phyloP scores from a whole-genome alignment of 2,113 vertebrate species.

The Toxotes chatareus region DNA sequence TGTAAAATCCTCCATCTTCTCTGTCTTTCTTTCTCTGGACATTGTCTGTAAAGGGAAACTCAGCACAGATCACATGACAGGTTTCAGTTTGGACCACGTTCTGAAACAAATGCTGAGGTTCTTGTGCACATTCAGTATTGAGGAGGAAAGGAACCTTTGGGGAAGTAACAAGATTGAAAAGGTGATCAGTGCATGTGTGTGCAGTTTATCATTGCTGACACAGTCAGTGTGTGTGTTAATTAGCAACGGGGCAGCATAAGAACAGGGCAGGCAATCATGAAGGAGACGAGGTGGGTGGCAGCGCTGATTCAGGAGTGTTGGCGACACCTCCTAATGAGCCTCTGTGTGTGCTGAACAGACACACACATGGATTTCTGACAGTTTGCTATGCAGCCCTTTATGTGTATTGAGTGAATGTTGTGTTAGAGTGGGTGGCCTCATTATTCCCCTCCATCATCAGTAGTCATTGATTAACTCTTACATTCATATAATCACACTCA shows the following conservation, averaged over 20 bases:
- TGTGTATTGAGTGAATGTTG: constrained; percentile 20
- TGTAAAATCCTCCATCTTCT: background rate
- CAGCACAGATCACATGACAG: background rate
- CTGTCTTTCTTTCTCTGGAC: background rate
- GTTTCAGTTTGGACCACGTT: background rate
- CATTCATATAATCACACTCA: constrained; percentile 47
- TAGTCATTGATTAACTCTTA: constrained; percentile 62
- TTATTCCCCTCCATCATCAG: constrained; percentile 51
- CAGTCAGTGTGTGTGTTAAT: constrained; percentile 66
- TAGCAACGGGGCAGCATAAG: constrained; percentile 55
- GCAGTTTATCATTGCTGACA: constrained; percentile 66
- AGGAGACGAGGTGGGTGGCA: constrained; percentile 32
- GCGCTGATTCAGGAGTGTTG: constrained; percentile 56
- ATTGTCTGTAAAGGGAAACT: constrained; percentile 2
- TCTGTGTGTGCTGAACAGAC: constrained; percentile 16
- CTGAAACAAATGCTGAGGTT: background rate
- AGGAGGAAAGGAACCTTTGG: constrained; percentile 7
- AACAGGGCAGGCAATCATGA: constrained; percentile 47
- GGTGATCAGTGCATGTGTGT: constrained; percentile 62
- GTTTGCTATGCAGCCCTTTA: background rate
- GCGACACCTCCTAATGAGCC: constrained; percentile 46
- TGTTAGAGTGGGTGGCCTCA: constrained; percentile 27
- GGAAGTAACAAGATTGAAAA: constrained; percentile 8
- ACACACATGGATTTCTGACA: constrained; percentile 6
- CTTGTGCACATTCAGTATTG: constrained; percentile 38